Conservation (phyloP, 2,888 invertebrate genomes). For the Crossocerus cetratus region DNA sequence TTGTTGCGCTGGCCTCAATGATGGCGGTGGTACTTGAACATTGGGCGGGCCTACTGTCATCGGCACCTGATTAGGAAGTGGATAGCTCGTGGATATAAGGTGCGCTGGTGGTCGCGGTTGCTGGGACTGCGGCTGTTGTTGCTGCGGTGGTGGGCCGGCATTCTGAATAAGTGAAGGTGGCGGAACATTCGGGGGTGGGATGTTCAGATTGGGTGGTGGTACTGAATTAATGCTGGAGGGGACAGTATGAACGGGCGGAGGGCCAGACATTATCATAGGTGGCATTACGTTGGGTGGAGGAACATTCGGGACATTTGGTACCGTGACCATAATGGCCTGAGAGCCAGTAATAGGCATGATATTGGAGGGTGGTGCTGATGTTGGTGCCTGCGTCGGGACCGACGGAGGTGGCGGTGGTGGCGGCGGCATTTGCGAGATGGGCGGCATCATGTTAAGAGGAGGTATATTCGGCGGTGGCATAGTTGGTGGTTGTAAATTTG, state of each 20-base stretch:
- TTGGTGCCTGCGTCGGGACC: background rate
- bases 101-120: constrained; percentile 31
- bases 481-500: constrained; percentile 72
- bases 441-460: constrained; percentile 65
- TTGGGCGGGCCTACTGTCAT: constrained; percentile 68
- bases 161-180: constrained; percentile 47
- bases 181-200: constrained; percentile 77
- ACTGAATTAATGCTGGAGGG: constrained; percentile 68
- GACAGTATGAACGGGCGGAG: constrained; percentile 67
- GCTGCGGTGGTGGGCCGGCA: constrained; percentile 15
- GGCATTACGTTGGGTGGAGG: constrained; percentile 69
- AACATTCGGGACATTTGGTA: constrained; percentile 63
- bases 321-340: constrained; percentile 65
- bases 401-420: background rate
- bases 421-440: constrained; percentile 71
- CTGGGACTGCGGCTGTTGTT: background rate
- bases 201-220: constrained; percentile 74
- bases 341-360: constrained; percentile 64
- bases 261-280: constrained; percentile 68
- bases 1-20: constrained; percentile 52
- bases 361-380: constrained; percentile 34
- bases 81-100: constrained; percentile 66
- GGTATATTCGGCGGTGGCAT: constrained; percentile 69
- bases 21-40: constrained; percentile 71
- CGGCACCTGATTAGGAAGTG: constrained; percentile 69